A percentile compares a stretch with the other conserved stretches of the same genome.
Evolutionary conservation across 2,888 invertebrate species (phyloP).

Genomic region (Clitarchus hookeri): DNA sequence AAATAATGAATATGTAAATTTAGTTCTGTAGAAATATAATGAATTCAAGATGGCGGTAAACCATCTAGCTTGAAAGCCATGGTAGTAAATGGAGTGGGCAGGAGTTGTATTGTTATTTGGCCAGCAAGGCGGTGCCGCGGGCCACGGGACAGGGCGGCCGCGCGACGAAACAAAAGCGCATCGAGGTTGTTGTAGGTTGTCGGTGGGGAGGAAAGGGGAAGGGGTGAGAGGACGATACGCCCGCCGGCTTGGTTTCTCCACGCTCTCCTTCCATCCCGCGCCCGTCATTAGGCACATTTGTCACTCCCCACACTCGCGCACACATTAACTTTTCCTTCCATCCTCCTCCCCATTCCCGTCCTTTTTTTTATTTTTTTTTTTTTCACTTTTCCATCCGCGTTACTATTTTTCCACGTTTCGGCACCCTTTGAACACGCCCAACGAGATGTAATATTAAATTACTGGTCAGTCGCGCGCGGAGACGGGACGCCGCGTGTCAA

Average conservation of each 20-base stretch:
- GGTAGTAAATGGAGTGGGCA: background rate
- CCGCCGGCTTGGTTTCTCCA: background rate
- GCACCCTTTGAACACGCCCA: conserved; percentile 34
- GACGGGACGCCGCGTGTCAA: background rate
- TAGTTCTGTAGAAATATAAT: no score
- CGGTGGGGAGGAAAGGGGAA: background rate
- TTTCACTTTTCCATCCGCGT: background rate
- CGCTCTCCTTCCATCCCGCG: background rate
- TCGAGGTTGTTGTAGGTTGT: background rate
- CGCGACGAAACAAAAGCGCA: conserved; percentile 4
- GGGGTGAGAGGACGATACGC: background rate
- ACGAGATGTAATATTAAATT: conserved; percentile 34
- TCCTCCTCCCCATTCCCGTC: background rate
- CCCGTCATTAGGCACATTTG: conserved; percentile 8
- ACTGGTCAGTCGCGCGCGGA: conserved; percentile 19
- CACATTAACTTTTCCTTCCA: background rate
- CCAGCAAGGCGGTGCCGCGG: background rate
- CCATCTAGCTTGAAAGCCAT: background rate
- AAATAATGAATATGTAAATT: no score
- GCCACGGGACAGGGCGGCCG: background rate
- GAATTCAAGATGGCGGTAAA: background rate
- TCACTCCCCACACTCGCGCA: background rate
- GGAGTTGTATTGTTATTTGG: background rate
- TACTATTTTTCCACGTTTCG: conserved; percentile 30
- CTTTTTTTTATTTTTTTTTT: background rate